Evolutionary conservation across 2,888 invertebrate genomes (phyloP), one percentile per base, ranked within the genome.

Genomic region (Drosophila infuscata): DNA sequence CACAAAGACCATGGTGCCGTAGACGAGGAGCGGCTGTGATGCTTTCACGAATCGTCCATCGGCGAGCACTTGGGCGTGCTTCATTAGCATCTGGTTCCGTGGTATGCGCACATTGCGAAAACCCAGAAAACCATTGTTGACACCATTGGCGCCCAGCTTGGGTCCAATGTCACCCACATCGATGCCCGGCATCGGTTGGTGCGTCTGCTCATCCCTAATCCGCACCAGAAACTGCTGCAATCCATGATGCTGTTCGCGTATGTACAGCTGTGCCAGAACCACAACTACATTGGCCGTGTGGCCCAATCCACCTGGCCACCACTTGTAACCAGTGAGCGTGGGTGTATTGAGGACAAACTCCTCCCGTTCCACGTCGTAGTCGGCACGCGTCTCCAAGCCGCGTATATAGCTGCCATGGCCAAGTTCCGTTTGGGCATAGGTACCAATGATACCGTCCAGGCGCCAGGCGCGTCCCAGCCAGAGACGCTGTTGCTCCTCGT

Each of bases 281-380:
- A 99, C 94, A 57, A 97, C 97, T 93, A 98, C 96, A 94, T 98
- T 99, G 20, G 97, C 96, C 0, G 98, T 97, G 75, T 98, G 98
- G 0, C 98, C 98, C 95, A 99, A 94, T 90, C 97, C 96, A 8
- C 98, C 99, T n/a, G 98, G 98, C 98, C 98, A 99, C 98, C 98
- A 99, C 94, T 99, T 99, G 91, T 96, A 97, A 0, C 98, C 95
- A 0, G 97, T 97, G 30, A 98, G 93, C 0, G 96, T 96, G 1
- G 99, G 99, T 61, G 97, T 97, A 91, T 98, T 95, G 35, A 99
- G 92, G 29, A 98, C 94, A 91, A 99, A 99, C 93, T 98, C 97
- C 91, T 97, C 94, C 0, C 95, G 96, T 3, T 92, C 91, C 0
- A 95, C 94, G 92, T 99, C 98, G 91, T 98, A 99, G 0, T 97